These are phyloP conservation scores for Harpagus bidentatus DNA, from an alignment of 2,113 vertebrate species.

Conservation along the genomic window DNA sequence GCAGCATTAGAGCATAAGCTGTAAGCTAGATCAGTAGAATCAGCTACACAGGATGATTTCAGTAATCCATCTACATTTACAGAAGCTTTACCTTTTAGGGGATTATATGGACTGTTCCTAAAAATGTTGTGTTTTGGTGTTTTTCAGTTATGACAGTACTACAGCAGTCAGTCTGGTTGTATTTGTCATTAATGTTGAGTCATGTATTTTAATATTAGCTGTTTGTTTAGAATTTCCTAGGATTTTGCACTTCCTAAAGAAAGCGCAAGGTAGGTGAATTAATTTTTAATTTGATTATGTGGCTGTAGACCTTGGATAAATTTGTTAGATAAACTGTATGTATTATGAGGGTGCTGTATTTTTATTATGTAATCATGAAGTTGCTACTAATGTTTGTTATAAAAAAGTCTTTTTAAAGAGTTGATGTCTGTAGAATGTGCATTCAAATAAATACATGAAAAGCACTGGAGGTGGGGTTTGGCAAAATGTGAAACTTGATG, in stretches of 20 bases:
- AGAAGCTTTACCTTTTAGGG: constrained; percentile 14
- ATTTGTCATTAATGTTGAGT: constrained; percentile 23
- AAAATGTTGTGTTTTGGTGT: not conserved
- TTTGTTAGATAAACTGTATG: not conserved
- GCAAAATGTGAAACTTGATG: not conserved
- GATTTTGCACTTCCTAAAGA: constrained; percentile 19
- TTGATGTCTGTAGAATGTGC: not conserved
- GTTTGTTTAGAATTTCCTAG: constrained; percentile 25
- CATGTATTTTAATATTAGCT: constrained; percentile 7
- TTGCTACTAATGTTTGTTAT: not conserved
- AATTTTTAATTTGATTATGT: not conserved
- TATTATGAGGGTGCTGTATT: not conserved
- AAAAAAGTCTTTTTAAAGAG: not conserved
- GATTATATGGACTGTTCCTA: not conserved
- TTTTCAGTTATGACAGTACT: not conserved
- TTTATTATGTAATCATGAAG: constrained; percentile 13
- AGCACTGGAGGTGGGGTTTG: not conserved
- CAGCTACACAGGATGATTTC: not conserved
- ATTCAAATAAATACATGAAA: not conserved
- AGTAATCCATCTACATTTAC: not conserved
- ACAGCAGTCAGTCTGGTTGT: not conserved
- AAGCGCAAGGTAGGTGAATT: not conserved
- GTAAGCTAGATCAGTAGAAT: not conserved
- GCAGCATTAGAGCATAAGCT: not conserved
- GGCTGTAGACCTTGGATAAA: not conserved